Conservation (phyloP, 2,888 invertebrate species). For the Marronus borbonicus region DNA sequence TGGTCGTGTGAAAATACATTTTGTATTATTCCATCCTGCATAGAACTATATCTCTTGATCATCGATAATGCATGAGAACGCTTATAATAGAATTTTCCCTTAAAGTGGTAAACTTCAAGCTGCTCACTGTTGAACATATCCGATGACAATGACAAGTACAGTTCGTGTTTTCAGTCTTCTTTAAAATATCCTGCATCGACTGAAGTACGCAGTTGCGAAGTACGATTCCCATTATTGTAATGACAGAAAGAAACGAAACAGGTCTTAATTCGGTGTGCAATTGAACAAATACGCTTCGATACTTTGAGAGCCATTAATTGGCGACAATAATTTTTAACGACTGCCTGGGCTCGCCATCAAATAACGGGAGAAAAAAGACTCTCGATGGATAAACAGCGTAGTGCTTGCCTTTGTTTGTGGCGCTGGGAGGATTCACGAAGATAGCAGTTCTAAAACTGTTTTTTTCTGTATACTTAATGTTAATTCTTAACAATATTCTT, state of each 20-base stretch:
- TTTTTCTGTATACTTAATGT: neutral
- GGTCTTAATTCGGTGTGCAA: neutral
- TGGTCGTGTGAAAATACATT: too few species aligned
- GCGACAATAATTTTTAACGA: constrained; percentile 34
- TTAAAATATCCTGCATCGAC: neutral
- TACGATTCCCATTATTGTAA: too few species aligned
- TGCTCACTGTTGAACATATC: too few species aligned
- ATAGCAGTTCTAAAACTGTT: neutral
- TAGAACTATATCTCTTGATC: neutral
- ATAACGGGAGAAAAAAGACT: too few species aligned
- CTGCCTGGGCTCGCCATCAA: neutral
- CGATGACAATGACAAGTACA: too few species aligned
- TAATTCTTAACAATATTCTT: too few species aligned
- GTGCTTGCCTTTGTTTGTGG: too few species aligned
- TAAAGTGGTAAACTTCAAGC: too few species aligned
- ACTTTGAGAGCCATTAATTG: constrained; percentile 6
- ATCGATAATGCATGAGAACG: neutral
- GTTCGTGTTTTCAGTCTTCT: too few species aligned
- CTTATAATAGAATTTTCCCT: too few species aligned
- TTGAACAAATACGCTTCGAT: constrained; percentile 5
- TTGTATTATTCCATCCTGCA: too few species aligned
- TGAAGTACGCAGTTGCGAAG: neutral
- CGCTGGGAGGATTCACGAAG: neutral
- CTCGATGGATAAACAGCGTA: too few species aligned
- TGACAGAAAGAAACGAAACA: neutral